Evolutionary conservation across 2,888 invertebrate species (phyloP), one percentile per base, ranked within the genome.

Genomic region (Scaptomyza parva): DNA sequence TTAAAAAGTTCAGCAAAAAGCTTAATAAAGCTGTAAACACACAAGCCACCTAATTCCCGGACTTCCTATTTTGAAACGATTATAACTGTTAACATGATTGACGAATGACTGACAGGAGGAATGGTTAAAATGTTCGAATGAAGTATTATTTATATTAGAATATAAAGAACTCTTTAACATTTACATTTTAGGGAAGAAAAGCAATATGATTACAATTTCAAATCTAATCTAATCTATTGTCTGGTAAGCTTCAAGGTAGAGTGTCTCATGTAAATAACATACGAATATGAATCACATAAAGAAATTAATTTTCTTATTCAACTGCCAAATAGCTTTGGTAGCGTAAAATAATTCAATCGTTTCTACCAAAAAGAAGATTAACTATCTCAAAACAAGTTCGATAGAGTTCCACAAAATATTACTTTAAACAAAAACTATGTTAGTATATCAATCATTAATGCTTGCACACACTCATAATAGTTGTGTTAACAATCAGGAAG

Each of bases 11-110:
- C 47, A 60, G 24, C 11, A 30, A 28, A 48, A 9, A 37, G 28
- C 12, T 17, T 30, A 61, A 24, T 37, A 66, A 61, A 55, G 52
- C 62, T 39, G 41, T 62, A 26, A 63, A 43, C 50, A 58, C 39
- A 47, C 20, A 50, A 28, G 14, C 20, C 8, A 14, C 22, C 26
- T 11, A 0, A 28, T 24, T 37, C 18, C 40, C 18, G 40, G 22
- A 63, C 51, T 50, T 58, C 51, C 35, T 37, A 33, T 63, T 51
- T 51, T 64, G 37, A 62, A 43, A 53, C 70, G 26, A 5, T 41
- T 67, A 47, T 33, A 37, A 37, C 22, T 45, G n/a, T 30, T 20
- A 22, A 8, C 22, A 33, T 14, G 35, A 35, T 28, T 9, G 9
- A 6, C n/a, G 9, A 48, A 14, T 18, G 9, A 17, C n/a, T 41